phyloP scores from a whole-genome alignment of 2,797 vertebrate species.

The Ceyx erithaca region DNA sequence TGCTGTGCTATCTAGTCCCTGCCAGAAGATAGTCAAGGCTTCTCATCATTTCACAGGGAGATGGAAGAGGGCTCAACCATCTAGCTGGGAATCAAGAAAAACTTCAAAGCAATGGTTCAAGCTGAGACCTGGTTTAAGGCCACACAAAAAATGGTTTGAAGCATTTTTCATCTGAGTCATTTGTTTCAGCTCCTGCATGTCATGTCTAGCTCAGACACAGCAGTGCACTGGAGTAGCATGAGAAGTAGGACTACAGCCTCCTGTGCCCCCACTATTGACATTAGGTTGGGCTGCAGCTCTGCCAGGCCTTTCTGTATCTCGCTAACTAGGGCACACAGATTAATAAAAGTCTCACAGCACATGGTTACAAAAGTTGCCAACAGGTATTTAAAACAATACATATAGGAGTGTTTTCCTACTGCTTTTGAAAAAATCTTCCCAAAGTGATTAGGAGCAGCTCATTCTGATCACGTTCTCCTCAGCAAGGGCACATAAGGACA shows the following conservation, averaged over 20 bases:
- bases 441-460: background rate
- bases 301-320: background rate
- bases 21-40: background rate
- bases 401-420: background rate
- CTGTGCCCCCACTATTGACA: background rate
- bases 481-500: background rate
- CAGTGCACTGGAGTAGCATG: background rate
- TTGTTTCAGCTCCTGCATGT: background rate
- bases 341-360: background rate
- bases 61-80: background rate
- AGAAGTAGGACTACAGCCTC: background rate
- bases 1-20: background rate
- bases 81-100: background rate
- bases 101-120: background rate
- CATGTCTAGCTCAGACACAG: background rate
- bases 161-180: background rate
- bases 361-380: background rate
- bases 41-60: background rate
- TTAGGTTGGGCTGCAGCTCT: background rate
- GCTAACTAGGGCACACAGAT: background rate
- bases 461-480: background rate
- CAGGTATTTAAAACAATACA: background rate
- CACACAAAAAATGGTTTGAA: background rate
- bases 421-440: background rate
- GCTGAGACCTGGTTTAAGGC: background rate